These are phyloP conservation scores for Rhombomys opimus DNA, from an alignment of 2,113 vertebrate species.

Conservation along the genomic window DNA sequence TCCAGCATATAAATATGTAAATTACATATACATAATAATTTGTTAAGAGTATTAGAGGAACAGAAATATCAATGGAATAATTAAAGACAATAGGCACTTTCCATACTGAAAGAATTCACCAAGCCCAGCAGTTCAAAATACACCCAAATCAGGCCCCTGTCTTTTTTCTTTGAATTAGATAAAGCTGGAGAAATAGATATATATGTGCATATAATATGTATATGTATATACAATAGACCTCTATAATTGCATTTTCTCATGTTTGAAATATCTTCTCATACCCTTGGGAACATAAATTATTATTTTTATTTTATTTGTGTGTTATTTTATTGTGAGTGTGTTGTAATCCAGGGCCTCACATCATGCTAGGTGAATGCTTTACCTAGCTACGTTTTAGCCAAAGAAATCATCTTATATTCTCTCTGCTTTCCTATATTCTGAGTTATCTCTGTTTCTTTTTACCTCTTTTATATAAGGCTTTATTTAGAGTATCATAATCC, in stretches of 20 bases:
- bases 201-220: not conserved
- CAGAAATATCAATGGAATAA: not conserved
- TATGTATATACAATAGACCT: not conserved
- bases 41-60: not conserved
- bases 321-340: not conserved
- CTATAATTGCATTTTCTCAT: constrained; percentile 6
- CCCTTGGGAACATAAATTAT: not conserved
- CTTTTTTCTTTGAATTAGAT: not conserved
- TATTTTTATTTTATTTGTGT: not conserved
- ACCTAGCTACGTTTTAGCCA: not conserved
- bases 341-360: not conserved
- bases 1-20: not conserved
- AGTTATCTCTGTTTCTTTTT: constrained; percentile 40
- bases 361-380: not conserved
- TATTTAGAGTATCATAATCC: not conserved
- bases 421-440: not conserved
- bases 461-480: not conserved
- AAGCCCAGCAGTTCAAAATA: not conserved
- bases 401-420: not conserved
- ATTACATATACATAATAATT: not conserved
- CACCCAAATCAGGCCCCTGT: not conserved
- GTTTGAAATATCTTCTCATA: constrained; percentile 12
- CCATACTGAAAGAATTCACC: not conserved
- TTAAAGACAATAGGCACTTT: not conserved
- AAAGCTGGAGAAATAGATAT: not conserved